Percentiles rank a stretch among this genome's conserved stretches.
phyloP scores from a whole-genome alignment of 2,797 vertebrate species.

The Momotus momota region DNA sequence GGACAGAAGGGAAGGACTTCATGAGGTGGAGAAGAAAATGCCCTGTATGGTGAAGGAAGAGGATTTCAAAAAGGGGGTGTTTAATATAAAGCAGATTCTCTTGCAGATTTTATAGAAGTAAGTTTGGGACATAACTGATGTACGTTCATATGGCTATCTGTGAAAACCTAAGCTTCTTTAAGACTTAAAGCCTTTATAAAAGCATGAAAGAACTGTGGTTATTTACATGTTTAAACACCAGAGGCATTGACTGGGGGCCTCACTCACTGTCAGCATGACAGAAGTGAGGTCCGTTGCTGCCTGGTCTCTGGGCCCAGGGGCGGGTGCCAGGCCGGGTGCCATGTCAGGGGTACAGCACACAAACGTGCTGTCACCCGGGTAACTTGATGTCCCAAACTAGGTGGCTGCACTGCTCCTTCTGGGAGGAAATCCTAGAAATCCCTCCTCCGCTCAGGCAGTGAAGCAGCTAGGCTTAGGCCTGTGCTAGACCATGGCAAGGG shows the following conservation, averaged over 20 bases:
- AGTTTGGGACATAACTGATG: neutral
- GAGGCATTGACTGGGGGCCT: accelerated
- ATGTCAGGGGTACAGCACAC: accelerated
- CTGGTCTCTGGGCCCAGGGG: neutral
- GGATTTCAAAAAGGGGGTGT: neutral
- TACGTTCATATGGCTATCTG: neutral
- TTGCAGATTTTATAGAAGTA: neutral
- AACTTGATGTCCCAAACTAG: neutral
- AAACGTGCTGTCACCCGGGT: accelerated
- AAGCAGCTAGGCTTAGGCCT: accelerated
- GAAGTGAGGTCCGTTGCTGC: neutral
- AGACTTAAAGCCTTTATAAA: neutral
- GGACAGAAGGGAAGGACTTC: neutral
- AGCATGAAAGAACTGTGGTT: neutral
- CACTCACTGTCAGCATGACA: neutral
- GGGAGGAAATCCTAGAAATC: neutral
- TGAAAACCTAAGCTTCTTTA: neutral
- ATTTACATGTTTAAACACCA: neutral
- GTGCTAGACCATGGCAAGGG: accelerated
- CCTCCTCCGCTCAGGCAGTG: neutral
- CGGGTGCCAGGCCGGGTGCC: neutral
- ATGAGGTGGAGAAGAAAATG: neutral
- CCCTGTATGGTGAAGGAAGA: neutral
- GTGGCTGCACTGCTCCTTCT: neutral
- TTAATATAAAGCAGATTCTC: neutral